phyloP scores from a whole-genome alignment of 2,888 invertebrate genomes.

The Drosophila macrospina region DNA sequence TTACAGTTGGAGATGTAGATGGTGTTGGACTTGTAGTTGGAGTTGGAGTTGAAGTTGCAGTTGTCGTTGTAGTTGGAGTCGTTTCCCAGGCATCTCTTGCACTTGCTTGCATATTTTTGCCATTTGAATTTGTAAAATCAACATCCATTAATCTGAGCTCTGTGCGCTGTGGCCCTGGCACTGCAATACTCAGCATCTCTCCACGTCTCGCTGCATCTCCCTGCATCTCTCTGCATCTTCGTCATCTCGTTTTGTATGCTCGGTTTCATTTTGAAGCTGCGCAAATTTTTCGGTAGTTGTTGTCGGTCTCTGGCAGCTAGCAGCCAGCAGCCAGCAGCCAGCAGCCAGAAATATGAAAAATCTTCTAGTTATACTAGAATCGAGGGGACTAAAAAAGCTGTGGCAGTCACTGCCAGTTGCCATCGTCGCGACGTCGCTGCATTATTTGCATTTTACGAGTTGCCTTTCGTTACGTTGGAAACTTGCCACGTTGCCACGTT shows the following conservation, averaged over 20 bases:
- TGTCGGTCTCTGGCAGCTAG: constrained; percentile 43
- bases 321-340: too few relatives aligned
- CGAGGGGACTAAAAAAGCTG: constrained; percentile 51
- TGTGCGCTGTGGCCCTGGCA: constrained; percentile 41
- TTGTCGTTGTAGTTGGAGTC: constrained; percentile 41
- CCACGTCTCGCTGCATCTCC: not conserved
- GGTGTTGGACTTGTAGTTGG: constrained; percentile 11
- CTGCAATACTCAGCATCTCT: constrained; percentile 22
- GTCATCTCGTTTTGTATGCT: constrained; percentile 76
- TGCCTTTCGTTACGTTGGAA: constrained; percentile 69
- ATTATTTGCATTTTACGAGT: constrained; percentile 81
- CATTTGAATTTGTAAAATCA: constrained; percentile 81
- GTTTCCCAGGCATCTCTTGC: constrained; percentile 70
- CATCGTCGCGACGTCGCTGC: constrained; percentile 73
- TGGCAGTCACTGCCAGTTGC: constrained; percentile 79
- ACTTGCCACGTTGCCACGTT: constrained; percentile 64
- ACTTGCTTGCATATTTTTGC: constrained; percentile 82
- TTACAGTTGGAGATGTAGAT: constrained; percentile 12
- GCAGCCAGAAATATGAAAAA: constrained; percentile 79
- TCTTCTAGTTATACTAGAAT: constrained; percentile 64
- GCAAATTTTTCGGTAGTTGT: constrained; percentile 64
- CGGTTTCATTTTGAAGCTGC: constrained; percentile 76
- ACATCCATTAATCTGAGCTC: constrained; percentile 79
- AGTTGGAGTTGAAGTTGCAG: constrained; percentile 15
- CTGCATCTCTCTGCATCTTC: constrained; percentile 42